These are phyloP conservation scores for Coilia nasus DNA, from an alignment of 2,797 vertebrate genomes.

Conservation along the genomic window DNA sequence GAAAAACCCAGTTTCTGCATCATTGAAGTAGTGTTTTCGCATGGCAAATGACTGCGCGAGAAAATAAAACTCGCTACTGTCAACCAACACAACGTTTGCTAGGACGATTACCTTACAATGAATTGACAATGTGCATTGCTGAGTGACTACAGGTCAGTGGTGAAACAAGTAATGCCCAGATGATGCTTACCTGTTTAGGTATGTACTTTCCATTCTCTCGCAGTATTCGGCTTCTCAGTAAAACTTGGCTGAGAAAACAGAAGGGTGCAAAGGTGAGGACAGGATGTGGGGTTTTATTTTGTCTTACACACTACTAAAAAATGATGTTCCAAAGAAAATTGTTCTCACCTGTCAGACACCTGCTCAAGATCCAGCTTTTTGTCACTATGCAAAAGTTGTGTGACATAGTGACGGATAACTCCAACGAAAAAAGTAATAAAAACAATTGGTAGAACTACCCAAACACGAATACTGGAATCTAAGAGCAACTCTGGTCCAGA, in stretches of 20 bases:
- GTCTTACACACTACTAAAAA: no score
- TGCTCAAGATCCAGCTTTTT: conserved; percentile 79
- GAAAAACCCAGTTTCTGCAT: conserved; percentile 82
- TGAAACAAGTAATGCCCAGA: background rate
- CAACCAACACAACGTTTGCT: background rate
- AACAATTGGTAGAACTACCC: conserved; percentile 85
- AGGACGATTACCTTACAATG: background rate
- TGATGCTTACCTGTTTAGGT: conserved; percentile 61
- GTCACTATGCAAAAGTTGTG: conserved; percentile 78
- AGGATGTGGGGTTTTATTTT: background rate
- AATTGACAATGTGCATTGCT: background rate
- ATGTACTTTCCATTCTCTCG: conserved; percentile 73
- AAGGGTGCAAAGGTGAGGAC: background rate
- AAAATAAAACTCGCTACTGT: background rate
- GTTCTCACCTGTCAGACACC: conserved; percentile 79
- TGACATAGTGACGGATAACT: conserved; percentile 81
- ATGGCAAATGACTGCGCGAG: conserved; percentile 76
- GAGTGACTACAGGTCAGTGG: background rate
- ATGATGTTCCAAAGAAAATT: background rate
- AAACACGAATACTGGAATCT: conserved; percentile 83
- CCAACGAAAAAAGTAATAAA: conserved; percentile 83
- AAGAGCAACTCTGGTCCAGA: conserved; percentile 78
- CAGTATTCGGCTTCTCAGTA: conserved; percentile 70
- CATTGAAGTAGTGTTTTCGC: conserved; percentile 84
- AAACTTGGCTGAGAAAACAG: conserved; percentile 64